A percentile compares a stretch with the other conserved stretches of the same genome.
Evolutionary conservation across 2,797 vertebrate genomes (phyloP).

Genomic region (Champsocephalus gunnari): DNA sequence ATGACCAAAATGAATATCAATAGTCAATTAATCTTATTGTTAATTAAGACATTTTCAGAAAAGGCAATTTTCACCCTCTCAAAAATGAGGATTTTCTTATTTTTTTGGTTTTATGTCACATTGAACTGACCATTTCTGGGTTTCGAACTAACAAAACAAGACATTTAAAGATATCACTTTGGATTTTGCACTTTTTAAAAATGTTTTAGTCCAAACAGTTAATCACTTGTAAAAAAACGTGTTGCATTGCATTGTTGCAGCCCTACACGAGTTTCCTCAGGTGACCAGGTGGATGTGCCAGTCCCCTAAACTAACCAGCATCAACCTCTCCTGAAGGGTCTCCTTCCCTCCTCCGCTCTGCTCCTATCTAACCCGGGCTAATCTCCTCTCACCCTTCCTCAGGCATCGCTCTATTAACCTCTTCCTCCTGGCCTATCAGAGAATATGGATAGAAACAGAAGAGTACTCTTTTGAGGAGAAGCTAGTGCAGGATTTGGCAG

Average conservation of each 20-base stretch:
- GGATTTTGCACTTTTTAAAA: too few species aligned
- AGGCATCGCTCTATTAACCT: conserved; percentile 99
- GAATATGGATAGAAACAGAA: conserved; percentile 99
- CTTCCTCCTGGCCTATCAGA: conserved; percentile 99
- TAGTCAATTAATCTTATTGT: too few species aligned
- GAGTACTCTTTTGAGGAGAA: conserved; percentile 99
- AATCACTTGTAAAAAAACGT: too few species aligned
- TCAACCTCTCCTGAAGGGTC: conserved; percentile 83
- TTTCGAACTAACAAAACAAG: not conserved
- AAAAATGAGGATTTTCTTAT: too few species aligned
- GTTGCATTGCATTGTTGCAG: not conserved
- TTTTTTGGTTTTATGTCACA: too few species aligned
- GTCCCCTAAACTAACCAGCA: conserved; percentile 81
- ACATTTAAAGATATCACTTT: not conserved
- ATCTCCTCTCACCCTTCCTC: conserved; percentile 88
- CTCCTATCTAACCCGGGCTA: conserved; percentile 87
- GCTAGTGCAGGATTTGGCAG: conserved; percentile 99
- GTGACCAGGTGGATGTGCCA: conserved; percentile 90
- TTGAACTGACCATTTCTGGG: too few species aligned
- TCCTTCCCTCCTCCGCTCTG: conserved; percentile 73
- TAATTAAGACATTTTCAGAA: too few species aligned
- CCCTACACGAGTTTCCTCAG: conserved; percentile 21
- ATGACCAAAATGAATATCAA: too few species aligned
- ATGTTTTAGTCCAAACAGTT: too few species aligned
- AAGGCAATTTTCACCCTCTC: too few species aligned